Conservation (phyloP, 2,797 vertebrate genomes). For the Pristis pectinata region DNA sequence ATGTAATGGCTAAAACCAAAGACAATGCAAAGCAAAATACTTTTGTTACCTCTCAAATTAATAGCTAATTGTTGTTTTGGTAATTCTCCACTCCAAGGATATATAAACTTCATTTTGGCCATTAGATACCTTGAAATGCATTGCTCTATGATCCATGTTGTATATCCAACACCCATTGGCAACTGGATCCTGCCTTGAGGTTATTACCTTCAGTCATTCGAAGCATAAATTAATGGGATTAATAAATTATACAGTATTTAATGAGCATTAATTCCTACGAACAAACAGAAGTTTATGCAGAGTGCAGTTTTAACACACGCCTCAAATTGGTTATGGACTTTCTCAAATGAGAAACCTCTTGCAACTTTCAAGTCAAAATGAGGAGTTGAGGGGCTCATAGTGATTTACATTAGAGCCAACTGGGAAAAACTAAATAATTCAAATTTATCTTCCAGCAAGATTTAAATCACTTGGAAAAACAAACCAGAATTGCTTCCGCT, state of each 20-base stretch:
- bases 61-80: neutral
- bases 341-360: neutral
- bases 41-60: neutral
- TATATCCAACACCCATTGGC: too few species aligned
- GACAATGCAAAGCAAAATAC: neutral
- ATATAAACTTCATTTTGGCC: neutral
- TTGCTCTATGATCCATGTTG: too few species aligned
- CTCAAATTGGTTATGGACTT: neutral
- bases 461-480: slow-evolving; percentile 21
- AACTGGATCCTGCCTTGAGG: neutral
- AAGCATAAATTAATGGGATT: neutral
- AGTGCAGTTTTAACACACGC: neutral
- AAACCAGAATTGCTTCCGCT: neutral
- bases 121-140: neutral
- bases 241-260: neutral
- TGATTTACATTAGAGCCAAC: neutral
- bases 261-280: neutral
- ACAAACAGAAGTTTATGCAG: neutral
- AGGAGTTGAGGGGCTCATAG: neutral
- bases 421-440: neutral
- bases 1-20: neutral
- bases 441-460: neutral
- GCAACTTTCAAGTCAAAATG: neutral
- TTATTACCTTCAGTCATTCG: neutral
- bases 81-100: neutral